Conservation (phyloP, 2,888 invertebrate genomes). For the Drosophila cognata region DNA sequence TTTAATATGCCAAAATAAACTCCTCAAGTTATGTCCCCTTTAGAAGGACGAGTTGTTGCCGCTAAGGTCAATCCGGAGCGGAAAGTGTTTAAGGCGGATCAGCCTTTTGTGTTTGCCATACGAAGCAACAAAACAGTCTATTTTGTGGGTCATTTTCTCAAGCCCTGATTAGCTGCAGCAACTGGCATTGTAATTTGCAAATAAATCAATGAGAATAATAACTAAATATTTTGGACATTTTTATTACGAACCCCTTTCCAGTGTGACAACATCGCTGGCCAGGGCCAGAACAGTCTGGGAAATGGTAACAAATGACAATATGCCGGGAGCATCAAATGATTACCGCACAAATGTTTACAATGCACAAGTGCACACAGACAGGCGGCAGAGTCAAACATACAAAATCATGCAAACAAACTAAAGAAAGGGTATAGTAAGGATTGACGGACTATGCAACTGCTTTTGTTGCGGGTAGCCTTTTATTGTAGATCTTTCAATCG, state of each 20-base stretch:
- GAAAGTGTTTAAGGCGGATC: slow-evolving; percentile 69
- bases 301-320: slow-evolving; percentile 55
- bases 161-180: slow-evolving; percentile 49
- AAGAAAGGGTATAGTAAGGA: neutral
- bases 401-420: slow-evolving; percentile 1
- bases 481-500: neutral
- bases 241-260: slow-evolving; percentile 14
- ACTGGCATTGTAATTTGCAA: slow-evolving; percentile 13
- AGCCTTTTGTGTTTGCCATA: slow-evolving; percentile 77
- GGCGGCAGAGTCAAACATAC: slow-evolving; percentile 12
- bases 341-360: slow-evolving; percentile 57
- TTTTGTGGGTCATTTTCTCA: slow-evolving; percentile 69
- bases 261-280: neutral
- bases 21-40: neutral
- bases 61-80: slow-evolving; percentile 37
- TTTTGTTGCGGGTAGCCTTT: neutral
- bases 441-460: neutral
- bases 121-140: slow-evolving; percentile 56
- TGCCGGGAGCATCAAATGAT: slow-evolving; percentile 65
- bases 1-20: neutral
- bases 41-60: slow-evolving; percentile 1
- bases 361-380: slow-evolving; percentile 21
- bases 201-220: slow-evolving; percentile 32
- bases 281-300: slow-evolving; percentile 4
- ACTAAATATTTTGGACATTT: slow-evolving; percentile 31